Conservation (phyloP, 2,797 vertebrate genomes). For the Parotocinclus haroldoi region DNA sequence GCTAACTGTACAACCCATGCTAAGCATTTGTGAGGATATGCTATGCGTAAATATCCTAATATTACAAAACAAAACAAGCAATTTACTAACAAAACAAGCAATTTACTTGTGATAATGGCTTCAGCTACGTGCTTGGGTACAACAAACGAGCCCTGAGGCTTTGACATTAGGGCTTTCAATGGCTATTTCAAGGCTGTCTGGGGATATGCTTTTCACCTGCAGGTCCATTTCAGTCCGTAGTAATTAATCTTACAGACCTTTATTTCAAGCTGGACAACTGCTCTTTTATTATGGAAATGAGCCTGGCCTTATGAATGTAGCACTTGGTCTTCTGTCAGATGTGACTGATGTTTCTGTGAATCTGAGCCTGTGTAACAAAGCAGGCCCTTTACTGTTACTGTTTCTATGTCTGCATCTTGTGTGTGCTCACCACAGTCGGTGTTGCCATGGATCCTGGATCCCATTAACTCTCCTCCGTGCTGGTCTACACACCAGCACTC, state of each 20-base stretch:
- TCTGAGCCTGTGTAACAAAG: constrained; percentile 61
- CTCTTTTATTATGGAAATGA: constrained; percentile 77
- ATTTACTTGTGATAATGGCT: background rate
- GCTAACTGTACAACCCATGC: background rate
- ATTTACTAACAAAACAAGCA: constrained; percentile 2
- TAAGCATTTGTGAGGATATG: background rate
- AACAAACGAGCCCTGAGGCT: constrained; percentile 52
- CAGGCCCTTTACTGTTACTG: constrained; percentile 54
- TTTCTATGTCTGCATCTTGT: constrained; percentile 33
- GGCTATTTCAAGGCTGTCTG: constrained; percentile 64
- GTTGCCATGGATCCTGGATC: constrained; percentile 83
- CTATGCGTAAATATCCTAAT: background rate
- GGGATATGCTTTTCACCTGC: constrained; percentile 67
- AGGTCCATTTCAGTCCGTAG: constrained; percentile 62
- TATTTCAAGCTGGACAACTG: constrained; percentile 67
- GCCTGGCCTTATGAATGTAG: constrained; percentile 69
- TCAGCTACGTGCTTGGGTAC: constrained; percentile 24
- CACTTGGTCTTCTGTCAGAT: constrained; percentile 62
- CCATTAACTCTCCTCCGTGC: constrained; percentile 84
- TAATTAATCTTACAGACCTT: constrained; percentile 70
- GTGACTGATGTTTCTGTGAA: constrained; percentile 63
- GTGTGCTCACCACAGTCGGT: constrained; percentile 85
- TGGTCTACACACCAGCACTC: constrained; percentile 96
- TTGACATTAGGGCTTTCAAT: constrained; percentile 69
- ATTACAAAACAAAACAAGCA: constrained; percentile 7